Evolutionary conservation across 2,797 vertebrate genomes (phyloP).

Genomic region (Oreochromis grahami): DNA sequence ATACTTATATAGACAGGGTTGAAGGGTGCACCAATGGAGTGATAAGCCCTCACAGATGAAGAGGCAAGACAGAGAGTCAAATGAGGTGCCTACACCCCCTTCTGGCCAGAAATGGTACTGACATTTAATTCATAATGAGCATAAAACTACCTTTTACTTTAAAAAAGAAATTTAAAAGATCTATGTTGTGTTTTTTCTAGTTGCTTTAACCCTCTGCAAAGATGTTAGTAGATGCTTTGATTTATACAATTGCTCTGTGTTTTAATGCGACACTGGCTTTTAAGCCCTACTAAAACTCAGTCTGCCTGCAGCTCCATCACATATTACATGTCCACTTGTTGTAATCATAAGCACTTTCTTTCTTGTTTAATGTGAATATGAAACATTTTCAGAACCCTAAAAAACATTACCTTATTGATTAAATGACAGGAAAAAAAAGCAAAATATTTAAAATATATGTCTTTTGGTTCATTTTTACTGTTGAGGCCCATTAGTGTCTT

Average conservation of each 20-base stretch:
- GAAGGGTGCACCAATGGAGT: background rate
- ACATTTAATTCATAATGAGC: background rate
- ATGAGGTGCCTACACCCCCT: slow-evolving; percentile 69
- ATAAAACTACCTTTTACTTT: background rate
- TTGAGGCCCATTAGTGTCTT: background rate
- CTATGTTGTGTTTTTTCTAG: background rate
- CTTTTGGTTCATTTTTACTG: background rate
- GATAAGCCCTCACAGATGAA: slow-evolving; percentile 16
- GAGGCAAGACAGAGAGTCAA: background rate
- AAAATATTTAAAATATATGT: background rate
- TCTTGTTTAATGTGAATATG: background rate
- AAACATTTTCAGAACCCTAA: background rate
- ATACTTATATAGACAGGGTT: slow-evolving; percentile 34
- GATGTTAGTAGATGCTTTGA: background rate
- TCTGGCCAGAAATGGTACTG: slow-evolving; percentile 47
- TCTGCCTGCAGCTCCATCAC: background rate
- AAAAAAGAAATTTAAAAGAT: fast-evolving
- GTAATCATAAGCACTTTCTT: background rate
- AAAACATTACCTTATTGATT: background rate
- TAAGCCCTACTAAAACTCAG: background rate
- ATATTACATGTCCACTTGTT: background rate
- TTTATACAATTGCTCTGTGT: background rate
- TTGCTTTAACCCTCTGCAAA: background rate
- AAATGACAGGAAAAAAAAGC: background rate
- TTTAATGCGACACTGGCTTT: background rate